Conservation (phyloP, 2,888 invertebrate species). For the Torymus tubicola region DNA sequence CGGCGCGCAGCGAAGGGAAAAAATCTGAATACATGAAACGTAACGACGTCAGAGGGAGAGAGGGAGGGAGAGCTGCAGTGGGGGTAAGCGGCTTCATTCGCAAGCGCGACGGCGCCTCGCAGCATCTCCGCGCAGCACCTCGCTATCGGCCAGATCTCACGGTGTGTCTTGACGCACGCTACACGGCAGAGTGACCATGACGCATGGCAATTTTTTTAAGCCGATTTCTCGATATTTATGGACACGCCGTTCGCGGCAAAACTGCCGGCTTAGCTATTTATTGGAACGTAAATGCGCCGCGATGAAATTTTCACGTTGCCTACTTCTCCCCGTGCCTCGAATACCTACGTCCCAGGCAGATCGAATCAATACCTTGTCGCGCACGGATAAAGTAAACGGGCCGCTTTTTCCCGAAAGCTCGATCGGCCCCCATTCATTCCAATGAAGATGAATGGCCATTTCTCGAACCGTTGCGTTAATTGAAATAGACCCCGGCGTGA, state of each 20-base stretch:
- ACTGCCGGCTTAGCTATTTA: neutral
- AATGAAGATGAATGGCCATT: too few relatives aligned
- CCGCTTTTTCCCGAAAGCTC: too few relatives aligned
- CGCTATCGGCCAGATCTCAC: neutral
- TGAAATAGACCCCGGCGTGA: too few relatives aligned
- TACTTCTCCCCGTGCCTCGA: constrained; percentile 14
- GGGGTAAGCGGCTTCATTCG: constrained; percentile 64
- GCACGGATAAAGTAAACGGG: too few relatives aligned
- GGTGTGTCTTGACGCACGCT: too few relatives aligned
- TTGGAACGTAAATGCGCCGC: neutral
- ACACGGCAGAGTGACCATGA: too few relatives aligned
- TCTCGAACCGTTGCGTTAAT: too few relatives aligned
- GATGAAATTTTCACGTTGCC: neutral
- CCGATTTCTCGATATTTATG: constrained; percentile 11
- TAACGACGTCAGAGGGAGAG: constrained; percentile 67
- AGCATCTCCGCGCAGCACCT: neutral
- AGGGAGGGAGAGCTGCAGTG: constrained; percentile 30
- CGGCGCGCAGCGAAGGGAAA: constrained; percentile 67
- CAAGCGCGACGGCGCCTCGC: constrained; percentile 59
- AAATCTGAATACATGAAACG: constrained; percentile 76
- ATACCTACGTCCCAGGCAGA: too few relatives aligned
- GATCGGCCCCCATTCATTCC: too few relatives aligned
- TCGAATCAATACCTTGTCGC: too few relatives aligned
- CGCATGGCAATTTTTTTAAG: neutral
- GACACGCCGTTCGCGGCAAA: neutral